Percentiles rank a stretch among this genome's conserved stretches.
Conservation (phyloP, 2,797 vertebrate species). For the Muscicapa comitata region DNA sequence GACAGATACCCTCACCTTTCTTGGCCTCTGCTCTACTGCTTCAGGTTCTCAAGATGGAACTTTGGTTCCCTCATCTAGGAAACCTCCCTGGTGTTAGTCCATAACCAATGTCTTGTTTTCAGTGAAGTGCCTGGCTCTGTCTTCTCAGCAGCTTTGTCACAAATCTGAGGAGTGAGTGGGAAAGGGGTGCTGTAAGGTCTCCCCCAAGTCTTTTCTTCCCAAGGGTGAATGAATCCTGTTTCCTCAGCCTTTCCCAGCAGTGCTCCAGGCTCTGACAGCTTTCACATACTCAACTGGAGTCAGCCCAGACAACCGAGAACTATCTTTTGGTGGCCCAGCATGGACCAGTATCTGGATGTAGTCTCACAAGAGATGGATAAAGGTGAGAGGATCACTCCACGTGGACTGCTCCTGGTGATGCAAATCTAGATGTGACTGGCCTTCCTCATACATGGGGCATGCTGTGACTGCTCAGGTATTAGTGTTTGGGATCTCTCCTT, state of each 20-base stretch:
- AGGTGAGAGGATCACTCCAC: not conserved
- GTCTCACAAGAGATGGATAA: not conserved
- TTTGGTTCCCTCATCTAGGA: not conserved
- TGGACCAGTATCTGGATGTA: not conserved
- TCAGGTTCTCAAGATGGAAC: not conserved
- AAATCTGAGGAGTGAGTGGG: not conserved
- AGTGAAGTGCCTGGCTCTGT: not conserved
- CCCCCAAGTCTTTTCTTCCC: not conserved
- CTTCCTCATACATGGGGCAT: fast-evolving
- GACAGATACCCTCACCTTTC: not conserved
- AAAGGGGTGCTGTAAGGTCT: not conserved
- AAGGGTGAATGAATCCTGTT: not conserved
- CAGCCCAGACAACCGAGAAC: not conserved
- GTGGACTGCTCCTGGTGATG: not conserved
- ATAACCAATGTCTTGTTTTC: not conserved
- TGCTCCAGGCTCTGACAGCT: not conserved
- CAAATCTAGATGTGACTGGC: not conserved
- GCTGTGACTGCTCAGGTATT: not conserved
- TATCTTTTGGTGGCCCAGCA: not conserved
- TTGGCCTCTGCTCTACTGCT: not conserved
- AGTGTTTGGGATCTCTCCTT: not conserved
- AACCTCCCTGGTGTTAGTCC: not conserved
- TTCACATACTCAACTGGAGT: not conserved
- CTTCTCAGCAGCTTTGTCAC: not conserved
- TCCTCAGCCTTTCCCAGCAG: not conserved